A percentile compares a stretch with the other conserved stretches of the same genome.
phyloP scores from a whole-genome alignment of 1,140 invertebrate species.

The Euschistus heros region DNA sequence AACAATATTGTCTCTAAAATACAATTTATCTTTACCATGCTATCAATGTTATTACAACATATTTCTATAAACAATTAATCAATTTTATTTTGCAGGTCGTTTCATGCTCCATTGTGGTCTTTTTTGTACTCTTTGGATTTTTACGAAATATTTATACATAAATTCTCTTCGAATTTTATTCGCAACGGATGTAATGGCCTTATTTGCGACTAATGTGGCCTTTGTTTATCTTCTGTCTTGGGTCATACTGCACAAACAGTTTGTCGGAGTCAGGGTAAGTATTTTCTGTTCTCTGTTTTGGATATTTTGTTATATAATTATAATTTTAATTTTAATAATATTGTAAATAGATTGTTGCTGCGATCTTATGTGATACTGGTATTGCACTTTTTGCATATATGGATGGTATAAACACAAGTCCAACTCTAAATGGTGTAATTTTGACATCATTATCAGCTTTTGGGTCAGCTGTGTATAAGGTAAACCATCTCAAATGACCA shows the following conservation, averaged over 20 bases:
- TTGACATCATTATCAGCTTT: conserved; percentile 77
- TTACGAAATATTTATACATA: conserved; percentile 87
- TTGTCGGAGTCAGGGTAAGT: conserved; percentile 87
- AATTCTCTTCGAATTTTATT: conserved; percentile 71
- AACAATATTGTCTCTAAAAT: too few relatives aligned
- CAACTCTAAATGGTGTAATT: conserved; percentile 83
- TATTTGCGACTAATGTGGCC: conserved; percentile 86
- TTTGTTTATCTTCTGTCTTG: conserved; percentile 89
- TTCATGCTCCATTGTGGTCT: conserved; percentile 74
- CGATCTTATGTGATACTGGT: conserved; percentile 87
- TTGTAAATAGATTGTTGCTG: conserved; percentile 71
- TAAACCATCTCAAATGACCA: conserved; percentile 32
- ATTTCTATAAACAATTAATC: not conserved
- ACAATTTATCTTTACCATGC: too few relatives aligned
- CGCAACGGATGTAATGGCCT: conserved; percentile 81
- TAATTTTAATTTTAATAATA: too few relatives aligned
- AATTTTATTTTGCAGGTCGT: conserved; percentile 46
- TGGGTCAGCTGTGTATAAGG: conserved; percentile 85
- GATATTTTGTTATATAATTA: not conserved
- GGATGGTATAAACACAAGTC: conserved; percentile 84
- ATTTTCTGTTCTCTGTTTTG: not conserved
- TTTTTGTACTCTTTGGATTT: conserved; percentile 82
- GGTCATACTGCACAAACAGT: conserved; percentile 93
- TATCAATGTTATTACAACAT: too few relatives aligned
- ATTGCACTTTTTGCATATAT: conserved; percentile 89